Percentiles rank a stretch among this genome's conserved stretches.
Conservation (phyloP, 2,888 invertebrate species). For the Drosophila villosipedis region DNA sequence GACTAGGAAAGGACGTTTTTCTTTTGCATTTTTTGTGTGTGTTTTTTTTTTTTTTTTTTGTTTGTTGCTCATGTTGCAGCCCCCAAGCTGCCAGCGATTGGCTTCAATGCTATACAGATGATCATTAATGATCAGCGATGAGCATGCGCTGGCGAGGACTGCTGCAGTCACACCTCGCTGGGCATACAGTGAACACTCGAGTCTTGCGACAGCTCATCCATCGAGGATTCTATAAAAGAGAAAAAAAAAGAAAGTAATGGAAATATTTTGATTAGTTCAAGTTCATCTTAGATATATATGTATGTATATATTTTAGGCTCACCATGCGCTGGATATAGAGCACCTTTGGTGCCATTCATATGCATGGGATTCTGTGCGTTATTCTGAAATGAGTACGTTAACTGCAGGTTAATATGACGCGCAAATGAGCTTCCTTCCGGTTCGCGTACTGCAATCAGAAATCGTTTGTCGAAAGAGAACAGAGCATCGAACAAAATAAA, state of each 20-base stretch:
- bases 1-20: constrained; percentile 84
- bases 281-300: not conserved
- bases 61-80: constrained; percentile 15
- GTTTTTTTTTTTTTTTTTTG: not conserved
- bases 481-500: constrained; percentile 48
- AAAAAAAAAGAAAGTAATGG: not conserved
- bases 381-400: constrained; percentile 95
- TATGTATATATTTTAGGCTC: constrained; percentile 63
- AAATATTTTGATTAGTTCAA: not conserved
- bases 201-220: constrained; percentile 94
- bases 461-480: constrained; percentile 67
- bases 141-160: constrained; percentile 70
- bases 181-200: constrained; percentile 95
- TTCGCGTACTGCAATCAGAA: constrained; percentile 88
- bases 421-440: constrained; percentile 90
- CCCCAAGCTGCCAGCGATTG: constrained; percentile 16
- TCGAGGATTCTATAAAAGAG: constrained; percentile 89
- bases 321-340: constrained; percentile 88
- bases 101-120: constrained; percentile 1
- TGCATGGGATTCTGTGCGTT: constrained; percentile 87
- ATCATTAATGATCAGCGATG: constrained; percentile 57
- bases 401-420: constrained; percentile 94
- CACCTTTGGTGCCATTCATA: constrained; percentile 85
- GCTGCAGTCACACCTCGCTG: constrained; percentile 89
- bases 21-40: constrained; percentile 12